Evolutionary conservation across 2,797 vertebrate species (phyloP).

Genomic region (Jordanella pulchra): DNA sequence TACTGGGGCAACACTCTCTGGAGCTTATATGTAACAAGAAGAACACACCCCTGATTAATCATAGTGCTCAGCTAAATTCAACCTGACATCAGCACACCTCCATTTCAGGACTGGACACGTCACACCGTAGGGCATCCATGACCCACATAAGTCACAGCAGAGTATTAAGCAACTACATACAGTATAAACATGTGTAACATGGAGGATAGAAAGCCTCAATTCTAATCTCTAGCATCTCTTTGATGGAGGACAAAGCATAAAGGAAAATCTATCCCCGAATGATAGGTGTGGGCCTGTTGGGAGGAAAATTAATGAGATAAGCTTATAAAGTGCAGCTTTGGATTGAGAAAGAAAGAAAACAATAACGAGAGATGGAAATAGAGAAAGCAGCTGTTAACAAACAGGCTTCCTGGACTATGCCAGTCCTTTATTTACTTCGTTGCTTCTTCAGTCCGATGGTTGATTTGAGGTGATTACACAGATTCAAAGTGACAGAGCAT

Average conservation of each 20-base stretch:
- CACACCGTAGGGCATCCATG: conserved; percentile 65
- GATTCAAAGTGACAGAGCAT: conserved; percentile 54
- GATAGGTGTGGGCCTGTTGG: neutral
- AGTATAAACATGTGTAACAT: conserved; percentile 36
- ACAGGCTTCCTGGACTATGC: conserved; percentile 2
- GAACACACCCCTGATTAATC: conserved; percentile 58
- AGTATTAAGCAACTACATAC: conserved; percentile 39
- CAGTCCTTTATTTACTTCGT: conserved; percentile 28
- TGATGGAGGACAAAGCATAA: neutral
- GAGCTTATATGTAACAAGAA: conserved; percentile 45
- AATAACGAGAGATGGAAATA: conserved; percentile 29
- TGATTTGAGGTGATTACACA: conserved; percentile 47
- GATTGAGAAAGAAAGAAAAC: conserved; percentile 17
- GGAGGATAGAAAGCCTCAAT: conserved; percentile 25
- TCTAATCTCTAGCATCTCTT: neutral
- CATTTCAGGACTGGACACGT: conserved; percentile 57
- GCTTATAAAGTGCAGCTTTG: conserved; percentile 11
- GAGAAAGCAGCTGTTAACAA: conserved; percentile 52
- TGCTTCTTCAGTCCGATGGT: conserved; percentile 9
- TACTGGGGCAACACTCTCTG: conserved; percentile 36
- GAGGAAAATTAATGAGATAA: conserved; percentile 2
- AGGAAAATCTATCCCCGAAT: neutral
- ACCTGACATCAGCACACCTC: conserved; percentile 71
- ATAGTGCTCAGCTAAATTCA: conserved; percentile 49
- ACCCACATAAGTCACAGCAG: conserved; percentile 69